Base-by-base conservation (phyloP, 2,113 vertebrate species). In the Arvicanthis niloticus region DNA sequence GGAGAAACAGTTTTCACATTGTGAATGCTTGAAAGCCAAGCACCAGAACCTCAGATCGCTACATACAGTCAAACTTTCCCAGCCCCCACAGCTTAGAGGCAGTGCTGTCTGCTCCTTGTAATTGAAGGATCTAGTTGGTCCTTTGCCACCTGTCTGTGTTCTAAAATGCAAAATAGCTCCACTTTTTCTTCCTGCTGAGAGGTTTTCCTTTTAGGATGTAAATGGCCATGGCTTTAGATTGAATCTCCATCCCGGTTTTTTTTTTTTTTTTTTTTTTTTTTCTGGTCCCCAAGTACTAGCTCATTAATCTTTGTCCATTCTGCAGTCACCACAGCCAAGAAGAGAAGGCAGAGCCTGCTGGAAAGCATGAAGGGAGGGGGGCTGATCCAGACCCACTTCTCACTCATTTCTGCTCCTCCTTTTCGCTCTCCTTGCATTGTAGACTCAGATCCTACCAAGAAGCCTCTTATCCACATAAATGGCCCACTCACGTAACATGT, bases 381-480 rank as follows among this genome's bases (percentile, higher is more conserved):
- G 11, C 96, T 80, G 40, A 70, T 97, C 73, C 42, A 6, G 48
- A 7, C 51, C 24, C 58, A 45, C 12, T 65, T 40, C 7, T 3
- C 11, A 4, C 37, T 24, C 45, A 19, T 67, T 5, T n/a, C 29
- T 77, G 40, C 9, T 88, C 48, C 80, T 76, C 21, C 40, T 34
- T 67, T 40, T 5, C 3, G 5, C 48, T 19, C 40, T 75, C 12
- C 4, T 75, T 78, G 42, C 22, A 10, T 26, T 37, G 16, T 60
- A 72, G 73, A 42, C 0, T 53, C 0, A 7, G 13, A 13, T 87
- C 81, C 51, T 51, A 84, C 89, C 84, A 48, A 45, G 56, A 82
- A 65, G 70, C 0, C 1, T 45, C 78, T 89, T 97, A 95, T 98
- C 98, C 98, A 93, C 89, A 77, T 78, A 89, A 97, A 95, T 97